Evolutionary conservation across 1,140 invertebrate species (phyloP), one percentile per base, ranked within the genome.

Genomic region (Pogonognathellus flavescens): DNA sequence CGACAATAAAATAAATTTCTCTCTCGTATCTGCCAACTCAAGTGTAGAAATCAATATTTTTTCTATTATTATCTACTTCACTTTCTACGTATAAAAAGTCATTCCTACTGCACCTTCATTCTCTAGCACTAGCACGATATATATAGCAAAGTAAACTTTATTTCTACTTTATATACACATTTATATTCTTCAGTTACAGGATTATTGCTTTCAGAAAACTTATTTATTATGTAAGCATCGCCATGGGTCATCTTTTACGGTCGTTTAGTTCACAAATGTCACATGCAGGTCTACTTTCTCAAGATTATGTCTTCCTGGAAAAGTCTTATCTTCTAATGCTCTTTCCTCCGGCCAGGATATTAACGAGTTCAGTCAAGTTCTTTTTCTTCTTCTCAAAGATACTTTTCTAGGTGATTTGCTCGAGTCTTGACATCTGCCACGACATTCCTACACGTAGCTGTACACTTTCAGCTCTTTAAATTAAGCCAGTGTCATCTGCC

Each of bases 1-100:
- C 14, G 70, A 76, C 70, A 76, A 76, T 76, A 76, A 76, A 66
- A 76, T 76, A 76, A 76, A 76, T 49, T 16, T 76, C 70, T 76
- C 41, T 76, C 31, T 76, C 70, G 31, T 76, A 76, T 76, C 70
- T 76, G 70, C 31, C 41, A 76, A 76, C 62, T 66, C 10, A 66
- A 25, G 62, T 66, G 10, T 25, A 66, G 14, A 66, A 66, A 66
- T 66, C 62, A 66, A 66, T 66, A 66, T 14, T 66, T 31, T n/a
- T 66, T 14, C 20, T 66, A 25, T 4, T 25, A 62, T 9, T 22
- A 11, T 22, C 1, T 1, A 60, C 59, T 20, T 60, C 11, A 60
- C n/a, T 18, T 59, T 6, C 13, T 6, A 16, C 8, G n/a, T n/a
- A n/a, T 59, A 59, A 59, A 20, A 16, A 20, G 2, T 9, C 20